Base-by-base conservation (phyloP, 2,888 invertebrate genomes). In the Megalurothrips usitatus region DNA sequence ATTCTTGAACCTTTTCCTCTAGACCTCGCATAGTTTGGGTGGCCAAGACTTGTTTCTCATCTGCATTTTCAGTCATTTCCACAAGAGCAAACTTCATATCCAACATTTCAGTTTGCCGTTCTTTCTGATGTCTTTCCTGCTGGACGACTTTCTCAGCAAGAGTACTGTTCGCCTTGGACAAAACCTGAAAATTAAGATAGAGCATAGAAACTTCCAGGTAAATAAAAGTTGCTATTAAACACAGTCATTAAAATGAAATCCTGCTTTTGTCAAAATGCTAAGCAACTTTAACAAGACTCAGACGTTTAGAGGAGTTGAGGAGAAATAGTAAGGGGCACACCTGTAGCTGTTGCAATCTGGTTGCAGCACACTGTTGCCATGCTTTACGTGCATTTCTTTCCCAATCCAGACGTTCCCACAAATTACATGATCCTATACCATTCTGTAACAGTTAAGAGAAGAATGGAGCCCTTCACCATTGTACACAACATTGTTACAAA, bases 311-410 rank as follows among this genome's bases (percentile, higher is more conserved):
- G 23, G 12, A 9, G 12, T 75, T 75, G 26, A 58, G 58, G 17
- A n/a, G 58, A 19, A 58, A n/a, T 58, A 58, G 17, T 58, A 75
- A 26, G 23, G 26, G 23, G 23, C 68, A 75, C 68, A 75, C 68
- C 68, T 75, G 68, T 26, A 75, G 26, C 10, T 75, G 68, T 23
- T 75, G 68, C 26, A 75, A 26, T 26, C 68, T 75, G 68, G 12
- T 23, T 75, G 23, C 68, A 26, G 68, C 68, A 75, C 68, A 75
- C 68, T 75, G 23, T 26, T 75, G 68, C 68, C 68, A 75, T 75
- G 68, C 68, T 26, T 75, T 75, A 23, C 68, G 68, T 75, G 68
- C 68, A 75, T 75, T 75, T 75, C 26, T 75, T 75, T 75, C 68
- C 68, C 68, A 75, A 75, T 75, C 68, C 68, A 75, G 68, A 1